Conservation (phyloP, 1,140 invertebrate genomes). For the Cepaea nemoralis region DNA sequence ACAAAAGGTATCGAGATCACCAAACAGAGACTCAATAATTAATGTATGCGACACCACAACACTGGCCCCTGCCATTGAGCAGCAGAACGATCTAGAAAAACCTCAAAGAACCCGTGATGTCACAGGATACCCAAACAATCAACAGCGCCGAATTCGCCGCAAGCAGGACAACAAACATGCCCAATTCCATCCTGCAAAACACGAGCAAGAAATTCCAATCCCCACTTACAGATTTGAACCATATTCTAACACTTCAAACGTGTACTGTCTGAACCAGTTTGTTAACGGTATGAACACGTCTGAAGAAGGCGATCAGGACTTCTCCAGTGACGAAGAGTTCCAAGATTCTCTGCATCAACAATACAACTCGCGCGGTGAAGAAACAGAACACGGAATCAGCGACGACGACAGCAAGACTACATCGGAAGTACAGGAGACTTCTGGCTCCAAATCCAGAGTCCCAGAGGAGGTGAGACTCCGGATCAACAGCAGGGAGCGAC, state of each 20-base stretch:
- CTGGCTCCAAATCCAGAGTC: constrained; percentile 37
- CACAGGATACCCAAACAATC: no score
- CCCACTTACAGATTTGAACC: no score
- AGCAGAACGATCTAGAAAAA: no score
- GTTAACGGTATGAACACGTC: background rate
- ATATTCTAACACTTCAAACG: no score
- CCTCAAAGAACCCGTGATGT: no score
- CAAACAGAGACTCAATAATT: background rate
- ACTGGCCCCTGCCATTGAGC: no score
- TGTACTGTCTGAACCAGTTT: background rate
- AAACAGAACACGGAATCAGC: background rate
- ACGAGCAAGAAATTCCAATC: no score
- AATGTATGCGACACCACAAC: constrained; percentile 3
- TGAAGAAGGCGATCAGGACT: background rate
- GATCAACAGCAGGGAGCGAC: constrained; percentile 68
- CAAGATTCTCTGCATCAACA: background rate
- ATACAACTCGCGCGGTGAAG: background rate
- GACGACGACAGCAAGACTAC: background rate
- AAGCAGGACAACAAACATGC: no score
- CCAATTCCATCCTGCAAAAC: no score
- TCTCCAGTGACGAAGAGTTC: background rate
- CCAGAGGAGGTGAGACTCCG: constrained; percentile 61
- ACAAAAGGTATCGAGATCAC: background rate
- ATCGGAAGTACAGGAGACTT: background rate
- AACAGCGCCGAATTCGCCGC: no score